Evolutionary conservation across 2,888 invertebrate species (phyloP).

Genomic region (Amiota communis): DNA sequence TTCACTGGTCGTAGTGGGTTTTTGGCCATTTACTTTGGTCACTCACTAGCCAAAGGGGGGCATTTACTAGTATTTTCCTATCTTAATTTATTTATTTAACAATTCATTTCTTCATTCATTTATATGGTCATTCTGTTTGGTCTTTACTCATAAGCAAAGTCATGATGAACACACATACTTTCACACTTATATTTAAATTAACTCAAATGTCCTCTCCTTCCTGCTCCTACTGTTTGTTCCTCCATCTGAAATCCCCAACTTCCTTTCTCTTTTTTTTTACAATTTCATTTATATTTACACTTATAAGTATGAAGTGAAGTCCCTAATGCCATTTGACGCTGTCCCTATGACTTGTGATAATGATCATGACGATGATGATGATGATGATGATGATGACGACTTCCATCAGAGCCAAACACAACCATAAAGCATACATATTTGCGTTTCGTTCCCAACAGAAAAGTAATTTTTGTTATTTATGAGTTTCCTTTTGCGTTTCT

Average conservation of each 20-base stretch:
- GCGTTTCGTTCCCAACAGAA: background rate
- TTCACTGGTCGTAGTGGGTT: background rate
- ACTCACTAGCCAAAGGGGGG: background rate
- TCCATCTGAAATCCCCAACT: too few relatives aligned
- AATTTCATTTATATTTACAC: slow-evolving; percentile 1
- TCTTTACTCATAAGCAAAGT: background rate
- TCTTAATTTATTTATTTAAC: background rate
- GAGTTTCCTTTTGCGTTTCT: slow-evolving; percentile 6
- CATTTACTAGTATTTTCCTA: background rate
- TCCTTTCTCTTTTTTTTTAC: too few relatives aligned
- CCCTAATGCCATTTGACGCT: background rate
- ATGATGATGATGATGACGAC: background rate
- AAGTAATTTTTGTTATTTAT: slow-evolving; percentile 18
- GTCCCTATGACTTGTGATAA: too few relatives aligned
- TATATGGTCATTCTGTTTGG: background rate
- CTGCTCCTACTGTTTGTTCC: too few relatives aligned
- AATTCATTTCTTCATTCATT: background rate
- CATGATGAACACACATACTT: too few relatives aligned
- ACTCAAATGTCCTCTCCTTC: background rate
- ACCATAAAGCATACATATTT: background rate
- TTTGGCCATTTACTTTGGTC: too few relatives aligned
- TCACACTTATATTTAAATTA: slow-evolving; percentile 3
- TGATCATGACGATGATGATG: too few relatives aligned
- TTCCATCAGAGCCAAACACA: background rate
- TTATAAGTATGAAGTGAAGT: background rate